Conservation (phyloP, 2,797 vertebrate genomes). For the Scarus forsteni region DNA sequence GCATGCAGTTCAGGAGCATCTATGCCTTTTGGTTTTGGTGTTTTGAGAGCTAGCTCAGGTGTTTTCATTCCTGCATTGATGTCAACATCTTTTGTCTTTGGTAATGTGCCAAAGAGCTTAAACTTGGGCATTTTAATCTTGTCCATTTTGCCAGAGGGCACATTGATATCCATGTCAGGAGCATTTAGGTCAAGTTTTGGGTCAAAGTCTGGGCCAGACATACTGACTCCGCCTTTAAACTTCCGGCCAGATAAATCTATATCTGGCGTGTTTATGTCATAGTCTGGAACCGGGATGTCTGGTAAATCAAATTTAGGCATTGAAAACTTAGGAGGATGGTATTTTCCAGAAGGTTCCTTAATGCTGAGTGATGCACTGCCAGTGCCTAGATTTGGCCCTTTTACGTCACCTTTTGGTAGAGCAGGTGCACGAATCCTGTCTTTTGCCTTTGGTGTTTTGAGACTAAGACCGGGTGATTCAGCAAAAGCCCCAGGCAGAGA, state of each 20-base stretch:
- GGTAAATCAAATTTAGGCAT: constrained; percentile 73
- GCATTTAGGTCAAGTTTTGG: constrained; percentile 36
- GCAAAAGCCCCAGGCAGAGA: constrained; percentile 44
- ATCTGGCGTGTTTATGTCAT: constrained; percentile 31
- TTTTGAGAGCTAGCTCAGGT: constrained; percentile 52
- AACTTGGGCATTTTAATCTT: constrained; percentile 63
- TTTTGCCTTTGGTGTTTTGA: constrained; percentile 58
- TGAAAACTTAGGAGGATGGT: constrained; percentile 64
- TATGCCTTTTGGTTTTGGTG: constrained; percentile 46
- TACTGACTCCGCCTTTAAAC: constrained; percentile 45
- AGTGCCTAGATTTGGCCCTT: constrained; percentile 28
- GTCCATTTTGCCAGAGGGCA: constrained; percentile 49
- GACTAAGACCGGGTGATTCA: constrained; percentile 37
- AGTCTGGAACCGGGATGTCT: constrained; percentile 44
- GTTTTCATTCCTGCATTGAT: constrained; percentile 45
- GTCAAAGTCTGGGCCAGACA: constrained; percentile 20
- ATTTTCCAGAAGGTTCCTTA: constrained; percentile 50
- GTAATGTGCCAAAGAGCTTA: constrained; percentile 49
- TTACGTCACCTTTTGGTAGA: constrained; percentile 39
- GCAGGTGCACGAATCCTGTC: constrained; percentile 30
- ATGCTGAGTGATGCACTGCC: constrained; percentile 28
- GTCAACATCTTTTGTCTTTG: constrained; percentile 54
- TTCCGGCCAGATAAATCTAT: constrained; percentile 42
- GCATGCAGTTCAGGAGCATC: constrained; percentile 33
- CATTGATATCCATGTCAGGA: constrained; percentile 35